Conservation (phyloP, 2,797 vertebrate species). For the Paguma larvata region DNA sequence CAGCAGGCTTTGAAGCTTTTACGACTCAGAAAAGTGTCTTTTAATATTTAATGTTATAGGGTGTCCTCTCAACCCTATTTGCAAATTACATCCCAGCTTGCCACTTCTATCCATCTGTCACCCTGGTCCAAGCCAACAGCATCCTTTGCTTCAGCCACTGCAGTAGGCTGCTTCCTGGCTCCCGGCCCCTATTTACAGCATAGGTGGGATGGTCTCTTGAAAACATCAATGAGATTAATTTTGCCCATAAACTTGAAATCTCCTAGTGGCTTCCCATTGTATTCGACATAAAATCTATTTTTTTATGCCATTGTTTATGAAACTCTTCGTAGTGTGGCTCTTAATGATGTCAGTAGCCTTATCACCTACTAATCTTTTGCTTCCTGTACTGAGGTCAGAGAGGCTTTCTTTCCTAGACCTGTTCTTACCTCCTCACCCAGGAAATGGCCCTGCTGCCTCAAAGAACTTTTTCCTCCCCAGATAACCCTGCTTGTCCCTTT, state of each 20-base stretch:
- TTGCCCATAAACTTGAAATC: neutral
- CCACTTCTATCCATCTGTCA: neutral
- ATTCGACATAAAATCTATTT: neutral
- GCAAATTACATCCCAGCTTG: neutral
- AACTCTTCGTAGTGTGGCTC: too few species aligned
- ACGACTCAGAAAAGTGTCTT: neutral
- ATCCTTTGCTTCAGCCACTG: neutral
- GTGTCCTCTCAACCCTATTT: neutral
- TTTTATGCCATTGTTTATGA: neutral
- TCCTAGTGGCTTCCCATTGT: neutral
- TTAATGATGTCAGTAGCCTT: accelerated
- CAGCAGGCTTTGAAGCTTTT: neutral
- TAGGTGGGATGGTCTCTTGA: neutral
- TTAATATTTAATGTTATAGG: neutral
- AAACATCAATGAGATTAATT: neutral
- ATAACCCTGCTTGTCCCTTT: too few species aligned
- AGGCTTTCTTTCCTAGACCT: neutral
- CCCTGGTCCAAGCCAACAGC: neutral
- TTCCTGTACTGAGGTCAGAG: neutral
- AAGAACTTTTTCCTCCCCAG: accelerated
- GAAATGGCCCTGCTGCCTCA: neutral
- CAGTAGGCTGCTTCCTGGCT: neutral
- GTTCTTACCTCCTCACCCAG: neutral
- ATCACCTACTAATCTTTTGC: neutral
- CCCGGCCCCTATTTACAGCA: neutral